Conservation (phyloP, 2,888 invertebrate genomes). For the Phyllotreta striolata region DNA sequence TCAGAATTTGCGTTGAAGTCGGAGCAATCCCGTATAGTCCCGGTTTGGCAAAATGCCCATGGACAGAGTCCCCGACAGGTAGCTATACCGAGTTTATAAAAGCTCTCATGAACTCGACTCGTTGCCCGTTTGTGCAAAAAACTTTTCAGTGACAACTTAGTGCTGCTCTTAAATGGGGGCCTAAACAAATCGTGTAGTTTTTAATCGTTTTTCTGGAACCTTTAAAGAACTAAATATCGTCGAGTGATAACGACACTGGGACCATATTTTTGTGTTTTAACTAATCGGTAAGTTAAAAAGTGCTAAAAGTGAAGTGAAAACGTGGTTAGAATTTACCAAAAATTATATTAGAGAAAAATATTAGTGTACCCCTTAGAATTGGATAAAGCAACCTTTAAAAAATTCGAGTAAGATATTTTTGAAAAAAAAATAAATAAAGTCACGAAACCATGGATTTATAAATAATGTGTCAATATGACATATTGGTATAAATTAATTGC, state of each 20-base stretch:
- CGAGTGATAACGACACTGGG: constrained; percentile 54
- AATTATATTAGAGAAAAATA: constrained; percentile 10
- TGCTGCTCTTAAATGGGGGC: constrained; percentile 56
- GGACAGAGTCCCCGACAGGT: constrained; percentile 62
- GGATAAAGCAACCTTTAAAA: no score
- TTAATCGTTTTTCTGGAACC: constrained; percentile 40
- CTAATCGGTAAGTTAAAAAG: constrained; percentile 56
- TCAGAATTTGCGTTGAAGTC: constrained; percentile 19
- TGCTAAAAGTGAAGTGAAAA: constrained; percentile 45
- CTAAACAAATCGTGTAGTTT: constrained; percentile 50
- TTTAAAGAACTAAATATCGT: constrained; percentile 44
- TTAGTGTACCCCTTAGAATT: constrained; percentile 15
- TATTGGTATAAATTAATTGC: neutral
- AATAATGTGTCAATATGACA: neutral
- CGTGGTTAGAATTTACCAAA: constrained; percentile 12
- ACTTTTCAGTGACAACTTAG: constrained; percentile 37
- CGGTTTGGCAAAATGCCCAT: constrained; percentile 56
- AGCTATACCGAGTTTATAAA: constrained; percentile 68
- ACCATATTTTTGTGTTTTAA: constrained; percentile 56
- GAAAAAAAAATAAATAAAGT: neutral
- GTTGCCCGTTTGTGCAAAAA: constrained; percentile 68
- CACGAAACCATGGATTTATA: neutral
- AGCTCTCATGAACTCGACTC: constrained; percentile 63
- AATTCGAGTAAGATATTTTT: constrained; percentile 25
- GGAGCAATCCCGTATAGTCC: constrained; percentile 39